Conservation (phyloP, 1,140 invertebrate genomes). For the Pseudomyrmex dendroicus region DNA sequence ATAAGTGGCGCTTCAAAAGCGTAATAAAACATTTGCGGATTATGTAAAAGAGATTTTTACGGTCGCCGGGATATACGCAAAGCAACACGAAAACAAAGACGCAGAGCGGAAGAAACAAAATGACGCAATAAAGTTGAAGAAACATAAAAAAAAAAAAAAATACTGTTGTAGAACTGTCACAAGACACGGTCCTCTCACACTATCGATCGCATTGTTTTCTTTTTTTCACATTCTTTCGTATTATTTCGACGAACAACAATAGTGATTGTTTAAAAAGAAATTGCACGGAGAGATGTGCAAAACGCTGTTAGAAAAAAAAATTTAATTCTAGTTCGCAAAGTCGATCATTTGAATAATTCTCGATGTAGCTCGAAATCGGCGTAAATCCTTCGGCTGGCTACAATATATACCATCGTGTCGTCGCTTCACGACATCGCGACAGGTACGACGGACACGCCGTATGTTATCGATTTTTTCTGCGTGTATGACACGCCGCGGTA, state of each 20-base stretch:
- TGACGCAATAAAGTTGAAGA: background rate
- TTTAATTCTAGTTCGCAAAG: background rate
- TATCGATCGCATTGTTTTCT: background rate
- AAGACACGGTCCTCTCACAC: background rate
- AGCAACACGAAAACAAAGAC: slow-evolving; percentile 8
- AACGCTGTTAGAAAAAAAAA: background rate
- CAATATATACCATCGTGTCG: slow-evolving; percentile 36
- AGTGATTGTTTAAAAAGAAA: slow-evolving; percentile 13
- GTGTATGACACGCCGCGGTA: slow-evolving; percentile 24
- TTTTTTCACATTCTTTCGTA: slow-evolving; percentile 9
- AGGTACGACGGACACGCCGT: slow-evolving; percentile 45
- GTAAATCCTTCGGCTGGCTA: slow-evolving; percentile 41
- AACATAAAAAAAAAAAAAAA: slow-evolving; percentile 16
- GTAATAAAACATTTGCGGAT: slow-evolving; percentile 60
- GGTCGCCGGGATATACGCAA: slow-evolving; percentile 29
- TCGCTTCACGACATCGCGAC: slow-evolving; percentile 48
- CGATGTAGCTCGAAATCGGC: slow-evolving; percentile 32
- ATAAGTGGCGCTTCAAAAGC: slow-evolving; percentile 57
- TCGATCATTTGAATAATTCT: background rate
- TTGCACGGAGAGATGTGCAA: background rate
- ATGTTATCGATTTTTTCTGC: slow-evolving; percentile 53
- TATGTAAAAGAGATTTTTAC: slow-evolving; percentile 60
- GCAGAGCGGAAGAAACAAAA: background rate
- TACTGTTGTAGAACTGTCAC: background rate
- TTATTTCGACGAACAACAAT: background rate